Conservation (phyloP, 2,113 vertebrate species). For the Calypte anna region DNA sequence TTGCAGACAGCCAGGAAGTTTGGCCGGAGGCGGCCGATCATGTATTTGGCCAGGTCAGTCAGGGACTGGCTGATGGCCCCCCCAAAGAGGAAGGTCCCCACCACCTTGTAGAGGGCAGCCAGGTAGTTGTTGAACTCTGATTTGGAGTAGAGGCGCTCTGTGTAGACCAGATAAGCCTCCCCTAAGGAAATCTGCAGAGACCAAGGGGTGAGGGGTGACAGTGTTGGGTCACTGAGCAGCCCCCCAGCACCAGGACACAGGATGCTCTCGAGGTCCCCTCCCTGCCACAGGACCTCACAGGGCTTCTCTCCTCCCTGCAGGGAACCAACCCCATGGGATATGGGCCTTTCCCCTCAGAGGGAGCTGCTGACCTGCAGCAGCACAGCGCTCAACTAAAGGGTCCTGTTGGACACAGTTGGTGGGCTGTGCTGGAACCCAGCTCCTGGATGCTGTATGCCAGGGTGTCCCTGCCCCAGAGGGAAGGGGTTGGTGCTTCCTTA, state of each 20-base stretch:
- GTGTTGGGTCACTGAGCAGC: neutral
- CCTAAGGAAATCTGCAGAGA: conserved; percentile 82
- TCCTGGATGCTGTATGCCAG: rapidly evolving
- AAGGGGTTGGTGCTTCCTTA: conserved; percentile 68
- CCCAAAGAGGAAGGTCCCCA: conserved; percentile 85
- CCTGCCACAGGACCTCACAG: neutral
- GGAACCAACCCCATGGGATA: rapidly evolving
- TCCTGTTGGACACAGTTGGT: neutral
- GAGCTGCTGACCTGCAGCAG: neutral
- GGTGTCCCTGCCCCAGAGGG: neutral
- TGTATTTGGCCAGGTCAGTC: conserved; percentile 94
- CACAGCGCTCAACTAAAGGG: neutral
- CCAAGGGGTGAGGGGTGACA: neutral
- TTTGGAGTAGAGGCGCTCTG: conserved; percentile 86
- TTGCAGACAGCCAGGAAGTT: conserved; percentile 91
- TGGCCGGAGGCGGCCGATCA: conserved; percentile 89
- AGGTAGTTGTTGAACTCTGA: conserved; percentile 92
- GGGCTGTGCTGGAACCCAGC: neutral
- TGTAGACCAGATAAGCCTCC: conserved; percentile 92
- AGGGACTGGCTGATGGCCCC: conserved; percentile 84
- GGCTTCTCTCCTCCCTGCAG: neutral
- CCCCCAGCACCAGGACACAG: neutral
- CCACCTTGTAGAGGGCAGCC: conserved; percentile 88
- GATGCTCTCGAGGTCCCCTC: neutral
- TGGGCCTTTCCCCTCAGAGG: neutral